Evolutionary conservation across 2,113 vertebrate genomes (phyloP).

Genomic region (Cairina moschata): DNA sequence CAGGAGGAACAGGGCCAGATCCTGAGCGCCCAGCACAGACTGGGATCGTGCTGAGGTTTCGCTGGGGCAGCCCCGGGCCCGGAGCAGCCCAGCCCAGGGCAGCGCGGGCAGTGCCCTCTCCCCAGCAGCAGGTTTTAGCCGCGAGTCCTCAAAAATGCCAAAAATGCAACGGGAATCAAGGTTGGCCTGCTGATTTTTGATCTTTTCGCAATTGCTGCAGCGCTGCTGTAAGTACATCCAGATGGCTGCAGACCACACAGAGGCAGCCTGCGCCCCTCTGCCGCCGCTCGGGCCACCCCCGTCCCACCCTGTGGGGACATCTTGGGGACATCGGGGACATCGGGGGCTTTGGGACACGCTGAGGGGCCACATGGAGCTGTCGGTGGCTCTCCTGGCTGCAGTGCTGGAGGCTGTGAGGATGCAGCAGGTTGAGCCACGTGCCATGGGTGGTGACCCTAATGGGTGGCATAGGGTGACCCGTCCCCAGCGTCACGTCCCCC

Average conservation of each 20-base stretch:
- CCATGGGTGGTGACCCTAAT: fast-evolving
- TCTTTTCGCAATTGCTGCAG: slow-evolving; percentile 81
- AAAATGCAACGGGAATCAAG: slow-evolving; percentile 82
- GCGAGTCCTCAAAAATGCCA: slow-evolving; percentile 80
- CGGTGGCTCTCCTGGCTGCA: not conserved
- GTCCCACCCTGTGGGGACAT: fast-evolving
- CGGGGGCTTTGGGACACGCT: fast-evolving
- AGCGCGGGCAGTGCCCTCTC: not conserved
- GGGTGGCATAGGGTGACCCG: not conserved
- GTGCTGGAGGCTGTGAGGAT: fast-evolving
- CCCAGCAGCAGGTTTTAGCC: slow-evolving; percentile 50
- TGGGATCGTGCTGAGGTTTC: not conserved
- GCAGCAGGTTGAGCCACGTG: fast-evolving
- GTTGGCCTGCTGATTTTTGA: slow-evolving; percentile 79
- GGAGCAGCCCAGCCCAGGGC: not conserved
- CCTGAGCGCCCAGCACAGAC: not conserved
- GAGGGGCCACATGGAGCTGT: not conserved
- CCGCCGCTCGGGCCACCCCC: not conserved
- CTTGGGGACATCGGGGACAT: fast-evolving
- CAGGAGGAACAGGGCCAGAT: not conserved
- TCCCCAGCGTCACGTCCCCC: not conserved
- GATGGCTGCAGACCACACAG: slow-evolving; percentile 85
- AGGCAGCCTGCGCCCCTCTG: not conserved
- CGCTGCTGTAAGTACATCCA: slow-evolving; percentile 83
- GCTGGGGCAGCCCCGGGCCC: not conserved